Evolutionary conservation across 2,797 vertebrate genomes (phyloP).

Genomic region (Enteromius treurensis): DNA sequence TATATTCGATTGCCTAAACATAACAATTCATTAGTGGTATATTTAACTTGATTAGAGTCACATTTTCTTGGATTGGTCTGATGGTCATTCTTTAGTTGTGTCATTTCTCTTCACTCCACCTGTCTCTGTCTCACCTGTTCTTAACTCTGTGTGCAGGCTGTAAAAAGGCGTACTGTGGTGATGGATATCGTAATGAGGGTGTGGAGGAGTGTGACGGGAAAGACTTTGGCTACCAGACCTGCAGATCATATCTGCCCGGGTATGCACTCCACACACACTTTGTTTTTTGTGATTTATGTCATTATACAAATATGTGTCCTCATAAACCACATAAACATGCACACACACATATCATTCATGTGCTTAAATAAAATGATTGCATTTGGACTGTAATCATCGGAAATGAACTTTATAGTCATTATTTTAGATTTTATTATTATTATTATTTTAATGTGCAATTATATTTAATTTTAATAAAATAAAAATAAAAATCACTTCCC

Average conservation of each 20-base stretch:
- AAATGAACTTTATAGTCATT: neutral
- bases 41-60: neutral
- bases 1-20: neutral
- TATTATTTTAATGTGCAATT: neutral
- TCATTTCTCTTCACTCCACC: neutral
- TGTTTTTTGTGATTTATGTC: no score
- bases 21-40: neutral
- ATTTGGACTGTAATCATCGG: neutral
- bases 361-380: neutral
- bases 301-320: no score
- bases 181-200: constrained; percentile 88
- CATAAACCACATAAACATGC: no score
- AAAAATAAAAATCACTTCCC: neutral
- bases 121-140: constrained; percentile 12
- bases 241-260: constrained; percentile 96
- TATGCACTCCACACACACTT: constrained; percentile 64
- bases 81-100: neutral
- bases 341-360: neutral
- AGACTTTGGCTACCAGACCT: constrained; percentile 96
- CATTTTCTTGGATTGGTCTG: neutral
- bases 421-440: neutral
- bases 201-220: constrained; percentile 94
- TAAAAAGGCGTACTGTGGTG: constrained; percentile 92
- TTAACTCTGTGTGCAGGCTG: constrained; percentile 78
- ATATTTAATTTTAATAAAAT: neutral